phyloP scores from a whole-genome alignment of 2,888 invertebrate species.

The Pyrrhosoma nymphula region DNA sequence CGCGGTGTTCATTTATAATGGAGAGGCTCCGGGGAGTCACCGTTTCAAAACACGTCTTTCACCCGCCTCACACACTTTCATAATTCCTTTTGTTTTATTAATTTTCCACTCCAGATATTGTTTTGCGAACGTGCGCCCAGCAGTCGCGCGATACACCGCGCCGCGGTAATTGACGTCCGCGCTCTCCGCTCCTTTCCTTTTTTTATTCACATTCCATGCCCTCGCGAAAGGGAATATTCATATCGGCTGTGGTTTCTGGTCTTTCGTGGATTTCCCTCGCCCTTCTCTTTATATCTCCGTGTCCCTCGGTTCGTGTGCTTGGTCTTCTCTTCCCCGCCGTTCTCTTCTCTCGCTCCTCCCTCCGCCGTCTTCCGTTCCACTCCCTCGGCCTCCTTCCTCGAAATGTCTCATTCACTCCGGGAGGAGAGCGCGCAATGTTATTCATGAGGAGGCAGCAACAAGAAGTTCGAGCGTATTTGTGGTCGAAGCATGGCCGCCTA shows the following conservation, averaged over 20 bases:
- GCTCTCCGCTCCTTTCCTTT: background rate
- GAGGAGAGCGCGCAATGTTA: conserved; percentile 37
- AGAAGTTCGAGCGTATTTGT: conserved; percentile 52
- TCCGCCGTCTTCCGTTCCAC: too few relatives aligned
- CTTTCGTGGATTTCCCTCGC: background rate
- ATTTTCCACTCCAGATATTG: conserved; percentile 22
- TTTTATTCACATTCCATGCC: background rate
- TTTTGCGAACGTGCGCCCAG: conserved; percentile 21
- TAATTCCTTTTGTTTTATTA: conserved; percentile 26
- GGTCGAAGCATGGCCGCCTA: conserved; percentile 40
- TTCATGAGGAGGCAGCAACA: conserved; percentile 41
- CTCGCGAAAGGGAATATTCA: conserved; percentile 1
- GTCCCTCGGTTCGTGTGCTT: background rate
- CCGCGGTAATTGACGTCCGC: conserved; percentile 4
- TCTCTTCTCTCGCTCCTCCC: background rate
- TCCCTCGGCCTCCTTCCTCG: background rate
- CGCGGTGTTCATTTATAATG: background rate
- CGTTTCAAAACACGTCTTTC: background rate
- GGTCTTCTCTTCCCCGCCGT: background rate
- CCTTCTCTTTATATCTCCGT: background rate
- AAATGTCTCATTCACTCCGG: conserved; percentile 40
- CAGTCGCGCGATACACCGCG: background rate
- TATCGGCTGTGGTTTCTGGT: conserved; percentile 4
- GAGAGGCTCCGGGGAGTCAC: background rate
- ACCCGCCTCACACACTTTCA: background rate